Evolutionary conservation across 2,888 invertebrate genomes (phyloP).

Genomic region (Philonicus albiceps): DNA sequence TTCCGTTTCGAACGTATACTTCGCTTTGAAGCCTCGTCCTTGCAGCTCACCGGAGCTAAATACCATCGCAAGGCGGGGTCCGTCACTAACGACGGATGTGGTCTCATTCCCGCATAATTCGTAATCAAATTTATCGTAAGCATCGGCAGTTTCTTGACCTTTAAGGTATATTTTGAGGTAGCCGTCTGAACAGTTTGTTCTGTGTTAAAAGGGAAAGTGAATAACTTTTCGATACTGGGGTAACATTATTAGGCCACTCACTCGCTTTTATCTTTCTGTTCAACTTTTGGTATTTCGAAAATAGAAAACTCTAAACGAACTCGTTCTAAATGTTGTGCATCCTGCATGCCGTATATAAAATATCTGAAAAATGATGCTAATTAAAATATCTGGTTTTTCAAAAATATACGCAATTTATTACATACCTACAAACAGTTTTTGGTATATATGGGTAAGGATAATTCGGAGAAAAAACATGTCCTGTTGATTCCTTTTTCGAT

Average conservation of each 20-base stretch:
- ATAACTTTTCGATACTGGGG: neutral
- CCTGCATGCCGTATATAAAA: constrained; percentile 98
- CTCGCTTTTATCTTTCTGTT: constrained; percentile 75
- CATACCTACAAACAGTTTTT: constrained; percentile 91
- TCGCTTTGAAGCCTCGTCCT: constrained; percentile 85
- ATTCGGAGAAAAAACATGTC: constrained; percentile 94
- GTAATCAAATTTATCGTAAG: constrained; percentile 92
- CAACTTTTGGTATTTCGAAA: constrained; percentile 88
- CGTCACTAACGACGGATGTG: constrained; percentile 85
- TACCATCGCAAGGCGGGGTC: constrained; percentile 92
- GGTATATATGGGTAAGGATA: constrained; percentile 95
- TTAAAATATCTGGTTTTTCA: neutral
- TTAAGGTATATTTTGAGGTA: constrained; percentile 90
- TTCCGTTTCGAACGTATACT: constrained; percentile 71
- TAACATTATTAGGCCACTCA: constrained; percentile 65
- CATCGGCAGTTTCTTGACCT: constrained; percentile 90
- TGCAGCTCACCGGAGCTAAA: constrained; percentile 92
- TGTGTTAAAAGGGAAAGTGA: constrained; percentile 46
- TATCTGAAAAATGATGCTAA: constrained; percentile 67
- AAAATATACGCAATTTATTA: constrained; percentile 39
- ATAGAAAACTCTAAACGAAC: constrained; percentile 87
- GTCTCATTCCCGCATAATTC: constrained; percentile 91
- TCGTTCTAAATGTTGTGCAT: constrained; percentile 93
- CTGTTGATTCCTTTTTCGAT: constrained; percentile 90
- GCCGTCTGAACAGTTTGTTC: constrained; percentile 82